Conservation (phyloP, 1,140 invertebrate species). For the Olivierus martensii region DNA sequence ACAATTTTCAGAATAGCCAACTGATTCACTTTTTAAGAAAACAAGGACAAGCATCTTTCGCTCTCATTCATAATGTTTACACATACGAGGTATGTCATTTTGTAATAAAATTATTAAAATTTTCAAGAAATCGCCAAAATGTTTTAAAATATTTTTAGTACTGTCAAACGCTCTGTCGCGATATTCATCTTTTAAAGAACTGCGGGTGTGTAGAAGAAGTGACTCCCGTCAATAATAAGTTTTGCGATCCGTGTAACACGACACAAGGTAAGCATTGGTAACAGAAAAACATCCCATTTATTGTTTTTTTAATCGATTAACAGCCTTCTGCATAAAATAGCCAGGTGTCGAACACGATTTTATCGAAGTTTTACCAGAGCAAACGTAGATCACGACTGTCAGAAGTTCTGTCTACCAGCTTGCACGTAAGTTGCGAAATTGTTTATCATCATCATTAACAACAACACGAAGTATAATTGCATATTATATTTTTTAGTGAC, state of each 20-base stretch:
- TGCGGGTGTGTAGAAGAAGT: slow-evolving; percentile 18
- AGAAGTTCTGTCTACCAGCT: neutral
- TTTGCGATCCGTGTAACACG: slow-evolving; percentile 18
- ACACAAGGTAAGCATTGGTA: slow-evolving; percentile 6
- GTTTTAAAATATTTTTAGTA: slow-evolving; percentile 13
- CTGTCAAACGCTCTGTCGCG: slow-evolving; percentile 16
- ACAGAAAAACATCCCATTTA: too few species aligned
- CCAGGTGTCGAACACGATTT: neutral
- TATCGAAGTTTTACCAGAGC: neutral
- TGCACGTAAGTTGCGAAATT: neutral
- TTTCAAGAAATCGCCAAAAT: too few species aligned
- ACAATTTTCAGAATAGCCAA: neutral
- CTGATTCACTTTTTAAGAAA: neutral
- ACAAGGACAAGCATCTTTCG: neutral
- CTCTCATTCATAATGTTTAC: neutral
- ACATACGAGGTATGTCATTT: neutral
- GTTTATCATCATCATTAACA: too few species aligned
- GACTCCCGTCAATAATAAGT: slow-evolving; percentile 7
- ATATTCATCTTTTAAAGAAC: slow-evolving; percentile 10
- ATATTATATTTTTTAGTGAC: slow-evolving; percentile 10
- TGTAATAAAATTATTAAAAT: too few species aligned
- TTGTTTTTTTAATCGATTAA: too few species aligned
- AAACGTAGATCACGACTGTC: neutral
- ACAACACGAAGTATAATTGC: too few species aligned
- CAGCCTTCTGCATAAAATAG: neutral